phyloP scores from a whole-genome alignment of 1,140 invertebrate species.

The Aphelinus atriplicis region DNA sequence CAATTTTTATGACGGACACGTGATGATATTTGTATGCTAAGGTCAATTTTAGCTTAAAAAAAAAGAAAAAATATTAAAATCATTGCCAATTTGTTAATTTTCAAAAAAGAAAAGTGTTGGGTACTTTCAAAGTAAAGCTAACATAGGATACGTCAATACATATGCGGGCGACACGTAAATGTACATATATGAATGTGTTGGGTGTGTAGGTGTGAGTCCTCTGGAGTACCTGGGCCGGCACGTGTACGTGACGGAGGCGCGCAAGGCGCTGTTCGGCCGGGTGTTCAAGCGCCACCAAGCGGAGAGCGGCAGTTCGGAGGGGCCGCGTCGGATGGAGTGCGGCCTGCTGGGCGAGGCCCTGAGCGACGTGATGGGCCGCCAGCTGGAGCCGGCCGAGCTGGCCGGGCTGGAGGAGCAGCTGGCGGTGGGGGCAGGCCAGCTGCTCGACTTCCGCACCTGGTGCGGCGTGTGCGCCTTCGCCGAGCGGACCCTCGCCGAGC shows the following conservation, averaged over 20 bases:
- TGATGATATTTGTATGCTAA: no score
- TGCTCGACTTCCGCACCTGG: constrained; percentile 73
- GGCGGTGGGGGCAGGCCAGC: constrained; percentile 64
- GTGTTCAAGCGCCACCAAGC: constrained; percentile 67
- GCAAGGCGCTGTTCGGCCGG: constrained; percentile 71
- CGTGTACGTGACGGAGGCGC: constrained; percentile 70
- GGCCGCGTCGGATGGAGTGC: constrained; percentile 53
- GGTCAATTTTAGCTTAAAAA: background rate
- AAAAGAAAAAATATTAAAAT: no score
- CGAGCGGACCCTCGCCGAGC: constrained; percentile 70
- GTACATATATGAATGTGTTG: no score
- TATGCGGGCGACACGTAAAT: no score
- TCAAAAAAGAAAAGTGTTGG: background rate
- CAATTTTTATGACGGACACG: no score
- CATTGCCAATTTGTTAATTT: background rate
- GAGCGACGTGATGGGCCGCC: constrained; percentile 71
- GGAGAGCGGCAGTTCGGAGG: constrained; percentile 49
- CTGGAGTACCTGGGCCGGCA: constrained; percentile 72
- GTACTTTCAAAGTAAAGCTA: no score
- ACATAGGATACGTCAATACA: no score
- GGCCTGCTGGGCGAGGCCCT: constrained; percentile 68
- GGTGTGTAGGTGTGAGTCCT: constrained; percentile 66
- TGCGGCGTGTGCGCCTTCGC: constrained; percentile 75
- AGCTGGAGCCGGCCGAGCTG: constrained; percentile 63
- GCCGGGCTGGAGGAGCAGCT: constrained; percentile 60